Conservation (phyloP, 1,140 invertebrate species). For the Melanaphis sacchari region DNA sequence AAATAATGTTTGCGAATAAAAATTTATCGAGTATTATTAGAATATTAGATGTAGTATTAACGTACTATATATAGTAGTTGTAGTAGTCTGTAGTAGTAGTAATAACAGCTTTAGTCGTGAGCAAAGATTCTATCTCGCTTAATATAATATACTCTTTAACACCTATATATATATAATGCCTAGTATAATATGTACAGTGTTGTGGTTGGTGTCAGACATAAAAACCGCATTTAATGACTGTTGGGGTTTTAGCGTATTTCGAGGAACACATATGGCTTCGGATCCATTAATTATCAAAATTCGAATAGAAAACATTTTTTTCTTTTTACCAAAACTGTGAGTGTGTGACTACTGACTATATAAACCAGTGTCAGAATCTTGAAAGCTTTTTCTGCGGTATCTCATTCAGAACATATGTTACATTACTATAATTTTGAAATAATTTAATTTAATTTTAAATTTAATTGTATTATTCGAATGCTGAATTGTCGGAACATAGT, state of each 20-base stretch:
- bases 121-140: background rate
- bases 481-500: background rate
- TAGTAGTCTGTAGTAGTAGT: background rate
- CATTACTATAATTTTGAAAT: background rate
- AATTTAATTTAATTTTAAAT: background rate
- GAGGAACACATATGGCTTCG: background rate
- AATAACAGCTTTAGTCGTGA: background rate
- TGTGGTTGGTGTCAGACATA: background rate
- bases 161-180: background rate
- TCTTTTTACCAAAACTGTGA: background rate
- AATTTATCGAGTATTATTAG: too few relatives aligned
- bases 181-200: background rate
- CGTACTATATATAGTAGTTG: background rate
- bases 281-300: background rate
- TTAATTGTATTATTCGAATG: background rate
- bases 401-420: background rate
- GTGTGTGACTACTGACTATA: too few relatives aligned
- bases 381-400: background rate
- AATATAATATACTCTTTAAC: constrained; percentile 11
- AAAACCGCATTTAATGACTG: background rate
- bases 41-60: background rate
- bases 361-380: background rate
- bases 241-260: background rate
- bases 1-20: background rate
- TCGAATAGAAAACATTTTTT: background rate